Conservation (phyloP, 2,888 invertebrate genomes). For the Sinotaia quadrata region DNA sequence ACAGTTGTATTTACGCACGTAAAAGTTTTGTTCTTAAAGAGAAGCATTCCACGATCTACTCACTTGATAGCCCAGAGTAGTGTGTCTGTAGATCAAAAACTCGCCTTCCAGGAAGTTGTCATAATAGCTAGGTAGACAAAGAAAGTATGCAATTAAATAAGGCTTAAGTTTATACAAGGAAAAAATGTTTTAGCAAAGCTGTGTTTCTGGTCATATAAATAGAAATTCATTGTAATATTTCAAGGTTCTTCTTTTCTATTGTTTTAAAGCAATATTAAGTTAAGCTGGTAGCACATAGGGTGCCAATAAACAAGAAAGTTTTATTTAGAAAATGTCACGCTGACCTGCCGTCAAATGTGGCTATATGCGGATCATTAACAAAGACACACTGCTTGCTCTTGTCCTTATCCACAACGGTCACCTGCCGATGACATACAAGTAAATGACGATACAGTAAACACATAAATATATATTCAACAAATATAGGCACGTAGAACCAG, state of each 20-base stretch:
- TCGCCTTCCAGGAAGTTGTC: conserved; percentile 59
- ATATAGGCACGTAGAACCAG: too few relatives aligned
- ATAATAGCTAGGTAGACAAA: conserved; percentile 38
- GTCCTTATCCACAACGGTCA: conserved; percentile 50
- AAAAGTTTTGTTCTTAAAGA: neutral
- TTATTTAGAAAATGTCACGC: neutral
- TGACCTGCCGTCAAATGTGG: conserved; percentile 56
- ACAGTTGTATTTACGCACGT: neutral
- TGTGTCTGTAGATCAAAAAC: conserved; percentile 57
- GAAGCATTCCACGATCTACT: neutral
- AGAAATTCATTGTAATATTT: neutral
- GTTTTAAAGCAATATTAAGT: too few relatives aligned
- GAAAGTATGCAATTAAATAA: neutral
- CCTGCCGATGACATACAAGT: too few relatives aligned
- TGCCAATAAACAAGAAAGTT: too few relatives aligned
- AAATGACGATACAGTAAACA: too few relatives aligned
- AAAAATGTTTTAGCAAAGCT: too few relatives aligned
- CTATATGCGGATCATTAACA: conserved; percentile 53
- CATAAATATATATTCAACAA: too few relatives aligned
- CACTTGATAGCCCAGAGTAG: conserved; percentile 46
- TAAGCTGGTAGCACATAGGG: too few relatives aligned
- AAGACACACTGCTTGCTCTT: conserved; percentile 45
- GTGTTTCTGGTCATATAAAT: neutral
- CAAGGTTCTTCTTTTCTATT: neutral
- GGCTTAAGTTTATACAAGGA: too few relatives aligned